These are phyloP conservation scores for Leptodirus hochenwartii DNA, from an alignment of 2,888 invertebrate genomes.

Conservation along the genomic window DNA sequence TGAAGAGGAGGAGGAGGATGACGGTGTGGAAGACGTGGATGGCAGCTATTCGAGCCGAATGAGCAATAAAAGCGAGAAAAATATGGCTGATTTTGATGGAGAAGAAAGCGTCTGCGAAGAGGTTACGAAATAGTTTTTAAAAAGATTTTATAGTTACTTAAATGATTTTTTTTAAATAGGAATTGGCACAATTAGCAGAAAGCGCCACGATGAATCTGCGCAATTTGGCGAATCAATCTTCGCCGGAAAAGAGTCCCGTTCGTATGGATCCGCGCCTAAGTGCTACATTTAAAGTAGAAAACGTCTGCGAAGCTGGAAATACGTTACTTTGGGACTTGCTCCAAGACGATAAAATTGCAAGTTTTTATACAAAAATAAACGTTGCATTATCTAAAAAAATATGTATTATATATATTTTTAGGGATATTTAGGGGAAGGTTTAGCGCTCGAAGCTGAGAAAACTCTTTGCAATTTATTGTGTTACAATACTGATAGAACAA, in stretches of 20 bases:
- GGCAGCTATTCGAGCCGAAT: conserved; percentile 88
- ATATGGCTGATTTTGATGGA: conserved; percentile 88
- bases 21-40: conserved; percentile 21
- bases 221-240: conserved; percentile 22
- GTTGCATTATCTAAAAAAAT: conserved; percentile 5
- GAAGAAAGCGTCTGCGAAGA: conserved; percentile 79
- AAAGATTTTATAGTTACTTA: too few relatives aligned
- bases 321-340: conserved; percentile 87
- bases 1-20: conserved; percentile 40
- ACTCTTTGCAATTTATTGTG: conserved; percentile 76
- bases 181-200: too few relatives aligned
- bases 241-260: conserved; percentile 24
- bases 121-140: too few relatives aligned
- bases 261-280: conserved; percentile 26
- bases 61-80: conserved; percentile 86
- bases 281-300: conserved; percentile 28
- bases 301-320: conserved; percentile 80
- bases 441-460: conserved; percentile 87
- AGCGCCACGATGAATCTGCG: conserved; percentile 23
- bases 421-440: conserved; percentile 72
- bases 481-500: conserved; percentile 76
- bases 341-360: conserved; percentile 83
- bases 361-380: background rate
- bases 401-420: conserved; percentile 1
- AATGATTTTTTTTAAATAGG: too few relatives aligned